Conservation (phyloP, 2,113 vertebrate genomes). For the Shinisaurus crocodilurus region DNA sequence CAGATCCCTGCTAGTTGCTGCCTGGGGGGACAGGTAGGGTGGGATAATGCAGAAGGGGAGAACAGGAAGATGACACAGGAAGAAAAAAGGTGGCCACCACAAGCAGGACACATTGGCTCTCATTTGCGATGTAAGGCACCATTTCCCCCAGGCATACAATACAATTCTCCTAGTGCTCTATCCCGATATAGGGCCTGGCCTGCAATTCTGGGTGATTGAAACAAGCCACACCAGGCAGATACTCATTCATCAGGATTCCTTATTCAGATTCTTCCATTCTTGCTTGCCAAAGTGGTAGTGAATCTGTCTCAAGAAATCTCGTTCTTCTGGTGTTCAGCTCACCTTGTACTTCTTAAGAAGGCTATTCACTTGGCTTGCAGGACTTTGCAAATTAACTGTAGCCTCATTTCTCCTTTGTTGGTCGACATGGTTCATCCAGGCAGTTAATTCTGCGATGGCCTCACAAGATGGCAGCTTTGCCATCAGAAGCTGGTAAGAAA, state of each 20-base stretch:
- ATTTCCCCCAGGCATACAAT: background rate
- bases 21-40: background rate
- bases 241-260: background rate
- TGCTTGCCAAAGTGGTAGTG: constrained; percentile 1
- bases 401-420: constrained; percentile 57
- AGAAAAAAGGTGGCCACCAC: background rate
- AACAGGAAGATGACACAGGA: background rate
- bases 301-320: constrained; percentile 12
- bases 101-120: no score
- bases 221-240: background rate
- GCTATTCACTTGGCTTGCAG: constrained; percentile 63
- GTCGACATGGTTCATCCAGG: constrained; percentile 80
- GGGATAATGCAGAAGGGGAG: no score
- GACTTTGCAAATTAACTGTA: background rate
- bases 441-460: constrained; percentile 83
- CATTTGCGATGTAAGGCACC: background rate
- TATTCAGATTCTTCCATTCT: background rate
- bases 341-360: constrained; percentile 87
- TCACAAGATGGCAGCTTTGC: constrained; percentile 82
- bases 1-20: background rate
- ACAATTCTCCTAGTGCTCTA: background rate
- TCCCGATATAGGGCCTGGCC: no score
- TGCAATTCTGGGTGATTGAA: background rate
- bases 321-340: constrained; percentile 38
- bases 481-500: constrained; percentile 82